Percentiles rank a stretch among this genome's conserved stretches.
Evolutionary conservation across 2,888 invertebrate species (phyloP).

Genomic region (Magallana nippona): DNA sequence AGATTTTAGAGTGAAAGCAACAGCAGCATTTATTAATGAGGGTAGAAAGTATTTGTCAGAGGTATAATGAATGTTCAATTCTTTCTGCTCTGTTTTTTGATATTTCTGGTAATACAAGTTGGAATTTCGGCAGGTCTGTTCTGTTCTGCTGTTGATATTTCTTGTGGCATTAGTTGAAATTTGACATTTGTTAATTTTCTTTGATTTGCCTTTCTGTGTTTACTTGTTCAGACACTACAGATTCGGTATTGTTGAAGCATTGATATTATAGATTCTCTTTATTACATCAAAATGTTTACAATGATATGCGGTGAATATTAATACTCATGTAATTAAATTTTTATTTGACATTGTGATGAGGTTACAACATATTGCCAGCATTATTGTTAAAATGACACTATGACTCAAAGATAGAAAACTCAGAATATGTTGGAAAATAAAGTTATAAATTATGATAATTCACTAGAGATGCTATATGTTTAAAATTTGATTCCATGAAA

Average conservation of each 20-base stretch:
- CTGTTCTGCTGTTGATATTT: neutral
- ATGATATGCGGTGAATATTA: neutral
- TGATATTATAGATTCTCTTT: neutral
- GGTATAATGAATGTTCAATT: too few species aligned
- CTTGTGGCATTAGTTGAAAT: neutral
- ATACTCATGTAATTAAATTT: too few species aligned
- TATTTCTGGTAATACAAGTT: too few species aligned
- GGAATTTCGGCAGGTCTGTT: neutral
- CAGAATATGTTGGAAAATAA: neutral
- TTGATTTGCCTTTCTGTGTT: neutral
- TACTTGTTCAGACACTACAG: neutral
- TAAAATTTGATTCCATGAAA: neutral
- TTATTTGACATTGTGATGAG: neutral
- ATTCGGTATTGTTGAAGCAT: neutral
- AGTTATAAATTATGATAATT: neutral
- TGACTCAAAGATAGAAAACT: constrained; percentile 4
- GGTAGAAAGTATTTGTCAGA: too few species aligned
- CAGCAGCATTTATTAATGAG: too few species aligned
- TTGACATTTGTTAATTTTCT: neutral
- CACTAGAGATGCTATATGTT: neutral
- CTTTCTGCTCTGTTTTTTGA: too few species aligned
- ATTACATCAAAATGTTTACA: neutral
- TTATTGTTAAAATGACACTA: neutral
- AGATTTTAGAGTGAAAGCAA: too few species aligned
- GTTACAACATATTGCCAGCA: neutral